These are phyloP conservation scores for Heliconius erato DNA, from an alignment of 2,888 invertebrate species.

Conservation along the genomic window DNA sequence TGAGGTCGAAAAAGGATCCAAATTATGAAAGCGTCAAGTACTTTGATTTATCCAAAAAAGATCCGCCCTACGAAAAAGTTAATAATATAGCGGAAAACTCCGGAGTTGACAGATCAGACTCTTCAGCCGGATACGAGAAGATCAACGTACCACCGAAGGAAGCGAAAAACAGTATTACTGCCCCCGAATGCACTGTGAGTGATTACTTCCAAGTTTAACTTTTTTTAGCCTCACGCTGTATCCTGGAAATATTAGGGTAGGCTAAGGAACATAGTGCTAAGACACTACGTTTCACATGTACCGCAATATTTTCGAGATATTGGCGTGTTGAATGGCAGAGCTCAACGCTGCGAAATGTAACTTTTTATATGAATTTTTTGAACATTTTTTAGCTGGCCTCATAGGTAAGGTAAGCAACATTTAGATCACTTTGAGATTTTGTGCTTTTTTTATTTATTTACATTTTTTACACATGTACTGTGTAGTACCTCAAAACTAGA, in stretches of 20 bases:
- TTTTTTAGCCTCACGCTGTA: conserved; percentile 25
- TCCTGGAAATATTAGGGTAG: neutral
- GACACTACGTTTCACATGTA: neutral
- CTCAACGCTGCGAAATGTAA: neutral
- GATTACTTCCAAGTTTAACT: conserved; percentile 82
- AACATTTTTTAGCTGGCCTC: conserved; percentile 28
- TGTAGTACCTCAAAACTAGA: conserved; percentile 74
- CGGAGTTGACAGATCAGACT: conserved; percentile 73
- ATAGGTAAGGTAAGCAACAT: conserved; percentile 38
- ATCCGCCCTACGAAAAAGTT: conserved; percentile 89
- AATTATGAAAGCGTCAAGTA: conserved; percentile 94
- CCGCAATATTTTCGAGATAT: neutral
- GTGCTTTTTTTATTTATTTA: conserved; percentile 74
- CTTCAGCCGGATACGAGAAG: conserved; percentile 77
- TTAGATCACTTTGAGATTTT: conserved; percentile 66
- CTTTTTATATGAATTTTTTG: conserved; percentile 40
- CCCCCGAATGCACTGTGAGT: conserved; percentile 73
- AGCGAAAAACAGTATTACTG: conserved; percentile 78
- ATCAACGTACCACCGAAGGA: conserved; percentile 74
- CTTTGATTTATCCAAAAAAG: conserved; percentile 85
- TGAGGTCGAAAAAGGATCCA: conserved; percentile 87
- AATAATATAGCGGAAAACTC: conserved; percentile 68
- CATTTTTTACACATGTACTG: conserved; percentile 63
- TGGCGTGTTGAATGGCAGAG: neutral
- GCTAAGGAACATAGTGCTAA: neutral